A percentile compares a stretch with the other conserved stretches of the same genome.
phyloP scores from a whole-genome alignment of 2,113 vertebrate species.

The Gambusia holbrooki region DNA sequence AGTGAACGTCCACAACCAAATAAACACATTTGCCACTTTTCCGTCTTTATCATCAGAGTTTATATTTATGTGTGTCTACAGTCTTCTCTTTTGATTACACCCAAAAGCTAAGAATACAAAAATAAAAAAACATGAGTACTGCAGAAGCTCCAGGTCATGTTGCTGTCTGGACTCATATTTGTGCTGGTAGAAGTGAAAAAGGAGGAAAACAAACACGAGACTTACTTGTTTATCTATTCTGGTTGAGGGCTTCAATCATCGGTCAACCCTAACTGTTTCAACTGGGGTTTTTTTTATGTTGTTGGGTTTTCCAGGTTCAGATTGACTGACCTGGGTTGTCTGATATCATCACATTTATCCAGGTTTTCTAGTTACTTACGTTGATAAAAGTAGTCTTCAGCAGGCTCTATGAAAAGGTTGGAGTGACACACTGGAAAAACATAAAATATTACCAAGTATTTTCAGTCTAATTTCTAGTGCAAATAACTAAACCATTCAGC shows the following conservation, averaged over 20 bases:
- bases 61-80: neutral
- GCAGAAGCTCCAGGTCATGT: neutral
- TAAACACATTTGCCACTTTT: neutral
- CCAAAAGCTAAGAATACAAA: neutral
- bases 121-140: neutral
- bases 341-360: conserved; percentile 6
- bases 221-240: neutral
- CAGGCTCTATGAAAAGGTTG: too few relatives aligned
- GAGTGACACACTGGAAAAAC: too few relatives aligned
- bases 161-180: neutral
- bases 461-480: too few relatives aligned
- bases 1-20: neutral
- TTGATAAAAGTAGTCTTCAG: too few relatives aligned
- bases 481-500: too few relatives aligned
- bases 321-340: conserved; percentile 16
- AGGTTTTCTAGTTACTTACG: neutral
- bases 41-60: neutral
- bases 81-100: neutral
- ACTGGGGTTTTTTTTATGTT: neutral
- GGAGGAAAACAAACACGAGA: neutral
- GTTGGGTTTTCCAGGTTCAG: conserved; percentile 2
- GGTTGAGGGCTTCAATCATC: conserved; percentile 4
- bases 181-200: conserved; percentile 3
- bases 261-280: conserved; percentile 18
- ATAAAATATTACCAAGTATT: too few relatives aligned